These are phyloP conservation scores for Pyrgilauda ruficollis DNA, from an alignment of 2,113 vertebrate species.

Conservation along the genomic window DNA sequence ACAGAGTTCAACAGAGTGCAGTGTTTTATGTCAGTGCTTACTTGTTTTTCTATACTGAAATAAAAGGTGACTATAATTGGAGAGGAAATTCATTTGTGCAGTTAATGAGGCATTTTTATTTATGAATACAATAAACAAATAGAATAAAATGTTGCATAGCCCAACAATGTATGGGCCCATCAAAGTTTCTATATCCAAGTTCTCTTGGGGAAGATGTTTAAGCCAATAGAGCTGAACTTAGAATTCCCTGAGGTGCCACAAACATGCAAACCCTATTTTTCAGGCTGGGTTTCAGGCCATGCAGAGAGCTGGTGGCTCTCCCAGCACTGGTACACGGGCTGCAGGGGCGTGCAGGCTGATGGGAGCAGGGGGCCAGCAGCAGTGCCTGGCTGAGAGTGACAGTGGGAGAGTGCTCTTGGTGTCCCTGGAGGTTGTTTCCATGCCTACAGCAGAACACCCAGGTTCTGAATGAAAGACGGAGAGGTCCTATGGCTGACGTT, in stretches of 20 bases:
- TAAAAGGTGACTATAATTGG: slow-evolving; percentile 16
- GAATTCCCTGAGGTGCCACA: background rate
- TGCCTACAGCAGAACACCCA: background rate
- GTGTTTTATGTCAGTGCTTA: background rate
- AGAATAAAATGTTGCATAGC: background rate
- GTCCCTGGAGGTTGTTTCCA: background rate
- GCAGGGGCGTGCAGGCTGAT: background rate
- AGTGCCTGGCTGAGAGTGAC: background rate
- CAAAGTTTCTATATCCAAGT: background rate
- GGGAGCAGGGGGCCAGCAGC: background rate
- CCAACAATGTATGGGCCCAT: background rate
- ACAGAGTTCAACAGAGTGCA: background rate
- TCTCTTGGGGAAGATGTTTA: background rate
- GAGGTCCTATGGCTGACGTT: background rate
- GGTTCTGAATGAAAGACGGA: background rate
- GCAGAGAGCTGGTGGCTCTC: background rate
- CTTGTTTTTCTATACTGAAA: background rate
- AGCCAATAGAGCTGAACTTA: background rate
- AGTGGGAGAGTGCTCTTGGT: background rate
- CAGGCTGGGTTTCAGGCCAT: background rate
- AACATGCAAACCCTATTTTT: background rate
- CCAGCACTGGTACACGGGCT: rapidly evolving
- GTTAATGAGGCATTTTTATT: slow-evolving; percentile 31
- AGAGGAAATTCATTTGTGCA: background rate
- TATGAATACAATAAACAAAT: slow-evolving; percentile 2